These are phyloP conservation scores for Boulengeromyrus knoepffleri DNA, from an alignment of 2,113 vertebrate genomes.

Conservation along the genomic window DNA sequence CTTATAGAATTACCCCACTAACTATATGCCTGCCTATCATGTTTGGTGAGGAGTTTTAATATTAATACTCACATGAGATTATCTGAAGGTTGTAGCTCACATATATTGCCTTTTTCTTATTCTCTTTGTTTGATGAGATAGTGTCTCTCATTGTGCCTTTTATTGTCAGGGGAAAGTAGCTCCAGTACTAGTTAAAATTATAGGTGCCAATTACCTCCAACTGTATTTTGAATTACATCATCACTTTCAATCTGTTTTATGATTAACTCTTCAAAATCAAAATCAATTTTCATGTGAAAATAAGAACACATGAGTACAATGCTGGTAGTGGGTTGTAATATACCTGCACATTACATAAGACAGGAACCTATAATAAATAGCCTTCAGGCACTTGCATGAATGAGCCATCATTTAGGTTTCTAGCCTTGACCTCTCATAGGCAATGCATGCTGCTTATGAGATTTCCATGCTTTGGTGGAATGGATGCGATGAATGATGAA, in stretches of 20 bases:
- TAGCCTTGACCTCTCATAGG: neutral
- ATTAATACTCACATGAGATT: slow-evolving; percentile 6
- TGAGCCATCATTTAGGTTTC: neutral
- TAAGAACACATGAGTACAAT: neutral
- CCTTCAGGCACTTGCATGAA: neutral
- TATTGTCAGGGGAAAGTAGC: neutral
- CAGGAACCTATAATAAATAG: neutral
- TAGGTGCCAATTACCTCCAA: neutral
- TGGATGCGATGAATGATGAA: neutral
- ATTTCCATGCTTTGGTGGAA: neutral
- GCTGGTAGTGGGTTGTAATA: neutral
- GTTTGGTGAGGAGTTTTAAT: neutral
- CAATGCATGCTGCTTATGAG: neutral
- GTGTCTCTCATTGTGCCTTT: neutral
- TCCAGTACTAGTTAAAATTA: neutral
- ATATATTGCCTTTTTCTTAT: neutral
- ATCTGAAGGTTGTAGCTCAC: neutral
- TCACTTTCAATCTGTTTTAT: neutral
- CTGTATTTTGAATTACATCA: neutral
- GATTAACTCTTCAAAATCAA: neutral
- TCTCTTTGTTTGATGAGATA: neutral
- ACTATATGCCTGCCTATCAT: neutral
- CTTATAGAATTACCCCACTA: neutral
- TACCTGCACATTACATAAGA: neutral
- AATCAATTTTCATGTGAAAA: neutral